These are phyloP conservation scores for Cephus runcator DNA, from an alignment of 2,888 invertebrate species.

Conservation along the genomic window DNA sequence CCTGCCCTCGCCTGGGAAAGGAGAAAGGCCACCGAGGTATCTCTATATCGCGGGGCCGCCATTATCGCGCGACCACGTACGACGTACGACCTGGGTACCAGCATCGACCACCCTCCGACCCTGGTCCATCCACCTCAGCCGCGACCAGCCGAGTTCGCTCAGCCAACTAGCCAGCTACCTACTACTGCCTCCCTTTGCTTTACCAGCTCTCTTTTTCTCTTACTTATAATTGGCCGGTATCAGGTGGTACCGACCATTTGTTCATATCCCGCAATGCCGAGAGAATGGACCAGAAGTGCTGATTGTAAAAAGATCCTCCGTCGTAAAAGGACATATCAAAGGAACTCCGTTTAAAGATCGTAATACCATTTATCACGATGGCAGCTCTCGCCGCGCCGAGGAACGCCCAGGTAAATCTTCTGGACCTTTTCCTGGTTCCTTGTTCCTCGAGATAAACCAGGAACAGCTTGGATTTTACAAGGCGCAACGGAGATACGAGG, in stretches of 20 bases:
- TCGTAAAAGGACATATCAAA: neutral
- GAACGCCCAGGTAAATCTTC: neutral
- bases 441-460: constrained; percentile 4
- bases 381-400: neutral
- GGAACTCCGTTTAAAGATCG: constrained; percentile 3
- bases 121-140: no score
- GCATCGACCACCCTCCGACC: no score
- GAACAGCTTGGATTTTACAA: constrained; percentile 2
- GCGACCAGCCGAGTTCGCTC: no score
- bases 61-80: constrained; percentile 36
- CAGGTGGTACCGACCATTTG: neutral
- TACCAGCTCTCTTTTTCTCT: neutral
- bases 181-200: no score
- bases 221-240: neutral
- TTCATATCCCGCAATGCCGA: neutral
- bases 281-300: neutral
- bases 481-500: neutral
- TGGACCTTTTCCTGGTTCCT: neutral
- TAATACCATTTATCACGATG: neutral
- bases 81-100: constrained; percentile 11
- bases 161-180: no score
- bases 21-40: constrained; percentile 13
- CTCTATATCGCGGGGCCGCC: constrained; percentile 43
- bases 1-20: constrained; percentile 20
- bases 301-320: neutral